Conservation (phyloP, 2,113 vertebrate species). For the Pseudorectes ferrugineus region DNA sequence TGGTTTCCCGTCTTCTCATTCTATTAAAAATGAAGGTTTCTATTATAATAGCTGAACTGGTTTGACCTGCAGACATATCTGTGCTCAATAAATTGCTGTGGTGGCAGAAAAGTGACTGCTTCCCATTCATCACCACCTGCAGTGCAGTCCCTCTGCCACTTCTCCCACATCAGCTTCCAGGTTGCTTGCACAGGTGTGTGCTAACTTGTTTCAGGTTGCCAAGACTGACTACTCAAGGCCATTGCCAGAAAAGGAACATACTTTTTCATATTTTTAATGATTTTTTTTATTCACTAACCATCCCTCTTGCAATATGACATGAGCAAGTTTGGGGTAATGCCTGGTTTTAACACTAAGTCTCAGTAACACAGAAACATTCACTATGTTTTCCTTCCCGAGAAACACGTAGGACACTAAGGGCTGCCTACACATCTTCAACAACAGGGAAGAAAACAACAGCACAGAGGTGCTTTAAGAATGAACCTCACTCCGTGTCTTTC, state of each 20-base stretch:
- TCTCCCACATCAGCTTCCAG: background rate
- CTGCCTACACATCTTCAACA: background rate
- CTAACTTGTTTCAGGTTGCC: background rate
- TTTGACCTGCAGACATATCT: background rate
- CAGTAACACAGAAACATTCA: background rate
- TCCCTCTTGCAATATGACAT: background rate
- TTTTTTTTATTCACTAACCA: background rate
- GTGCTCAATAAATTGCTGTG: background rate
- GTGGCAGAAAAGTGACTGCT: background rate
- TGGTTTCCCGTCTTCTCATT: background rate
- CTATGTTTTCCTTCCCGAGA: background rate
- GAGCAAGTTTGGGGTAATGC: background rate
- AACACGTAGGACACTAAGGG: background rate
- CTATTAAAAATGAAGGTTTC: background rate
- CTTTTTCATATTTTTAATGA: background rate
- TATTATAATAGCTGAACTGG: background rate
- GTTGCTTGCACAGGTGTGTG: background rate
- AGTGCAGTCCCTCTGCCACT: background rate
- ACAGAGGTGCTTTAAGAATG: background rate
- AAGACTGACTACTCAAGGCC: background rate
- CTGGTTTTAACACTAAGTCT: background rate
- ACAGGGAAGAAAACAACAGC: background rate
- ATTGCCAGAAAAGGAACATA: background rate
- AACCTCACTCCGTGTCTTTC: background rate
- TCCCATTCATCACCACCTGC: rapidly evolving